Percentiles rank a stretch among this genome's conserved stretches.
Evolutionary conservation across 2,113 vertebrate genomes (phyloP).

Genomic region (Erythrolamprus reginae): DNA sequence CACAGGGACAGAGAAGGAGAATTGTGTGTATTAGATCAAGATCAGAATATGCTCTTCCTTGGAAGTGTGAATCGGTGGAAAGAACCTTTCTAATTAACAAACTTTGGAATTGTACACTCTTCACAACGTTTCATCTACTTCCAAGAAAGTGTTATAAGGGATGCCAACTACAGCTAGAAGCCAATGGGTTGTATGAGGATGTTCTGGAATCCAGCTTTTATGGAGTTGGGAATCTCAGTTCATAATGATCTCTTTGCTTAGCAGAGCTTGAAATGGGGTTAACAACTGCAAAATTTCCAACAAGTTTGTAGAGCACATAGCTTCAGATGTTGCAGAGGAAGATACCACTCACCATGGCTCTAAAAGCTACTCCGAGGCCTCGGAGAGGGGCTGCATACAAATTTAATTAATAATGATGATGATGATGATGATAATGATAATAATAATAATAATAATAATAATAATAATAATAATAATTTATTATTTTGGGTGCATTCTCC

Average conservation of each 20-base stretch:
- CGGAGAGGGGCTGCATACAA: no score
- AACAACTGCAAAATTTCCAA: conserved; percentile 16
- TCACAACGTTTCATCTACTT: conserved; percentile 26
- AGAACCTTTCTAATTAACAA: background rate
- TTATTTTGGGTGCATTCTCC: background rate
- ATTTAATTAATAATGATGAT: no score
- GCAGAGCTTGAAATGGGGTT: conserved; percentile 19
- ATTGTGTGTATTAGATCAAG: background rate
- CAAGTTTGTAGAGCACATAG: background rate
- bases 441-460: no score
- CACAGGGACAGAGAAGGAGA: background rate
- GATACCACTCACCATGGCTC: background rate
- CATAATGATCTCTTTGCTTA: conserved; percentile 2
- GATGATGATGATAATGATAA: no score
- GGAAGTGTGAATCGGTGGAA: conserved; percentile 16
- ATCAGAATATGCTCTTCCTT: conserved; percentile 7
- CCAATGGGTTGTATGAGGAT: conserved; percentile 14
- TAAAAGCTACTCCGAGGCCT: no score
- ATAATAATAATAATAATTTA: no score
- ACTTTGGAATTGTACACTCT: background rate
- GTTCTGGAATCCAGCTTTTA: conserved; percentile 8
- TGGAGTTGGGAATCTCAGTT: conserved; percentile 17
- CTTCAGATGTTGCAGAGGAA: background rate
- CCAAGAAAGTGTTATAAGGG: conserved; percentile 14
- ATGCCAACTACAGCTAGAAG: background rate